Evolutionary conservation across 2,113 vertebrate species (phyloP).

Genomic region (Colaptes auratus): DNA sequence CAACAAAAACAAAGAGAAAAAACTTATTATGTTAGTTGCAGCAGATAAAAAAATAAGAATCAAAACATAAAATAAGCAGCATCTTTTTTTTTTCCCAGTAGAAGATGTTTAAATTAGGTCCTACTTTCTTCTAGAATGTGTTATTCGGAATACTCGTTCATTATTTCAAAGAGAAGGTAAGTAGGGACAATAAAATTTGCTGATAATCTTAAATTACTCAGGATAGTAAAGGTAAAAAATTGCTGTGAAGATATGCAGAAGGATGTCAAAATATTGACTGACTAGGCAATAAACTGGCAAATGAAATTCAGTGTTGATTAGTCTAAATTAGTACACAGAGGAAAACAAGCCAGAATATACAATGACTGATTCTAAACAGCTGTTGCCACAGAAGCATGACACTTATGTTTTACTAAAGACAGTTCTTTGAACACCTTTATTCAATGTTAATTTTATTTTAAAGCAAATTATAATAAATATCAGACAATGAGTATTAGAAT

Average conservation of each 20-base stretch:
- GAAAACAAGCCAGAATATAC: background rate
- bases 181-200: background rate
- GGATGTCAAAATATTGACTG: slow-evolving; percentile 19
- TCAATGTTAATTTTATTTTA: background rate
- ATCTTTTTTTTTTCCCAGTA: background rate
- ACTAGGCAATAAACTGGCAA: background rate
- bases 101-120: background rate
- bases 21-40: background rate
- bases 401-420: background rate
- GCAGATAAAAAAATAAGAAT: background rate
- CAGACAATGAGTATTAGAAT: background rate
- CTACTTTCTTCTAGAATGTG: background rate
- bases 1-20: background rate
- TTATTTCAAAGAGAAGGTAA: background rate
- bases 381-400: background rate
- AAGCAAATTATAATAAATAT: background rate
- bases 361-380: background rate
- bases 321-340: background rate
- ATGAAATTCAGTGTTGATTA: slow-evolving; percentile 2
- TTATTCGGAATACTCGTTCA: background rate
- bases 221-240: background rate
- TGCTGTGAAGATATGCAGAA: background rate
- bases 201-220: background rate
- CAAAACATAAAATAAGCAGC: background rate
- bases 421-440: background rate